Evolutionary conservation across 2,113 vertebrate genomes (phyloP).

Genomic region (human): DNA sequence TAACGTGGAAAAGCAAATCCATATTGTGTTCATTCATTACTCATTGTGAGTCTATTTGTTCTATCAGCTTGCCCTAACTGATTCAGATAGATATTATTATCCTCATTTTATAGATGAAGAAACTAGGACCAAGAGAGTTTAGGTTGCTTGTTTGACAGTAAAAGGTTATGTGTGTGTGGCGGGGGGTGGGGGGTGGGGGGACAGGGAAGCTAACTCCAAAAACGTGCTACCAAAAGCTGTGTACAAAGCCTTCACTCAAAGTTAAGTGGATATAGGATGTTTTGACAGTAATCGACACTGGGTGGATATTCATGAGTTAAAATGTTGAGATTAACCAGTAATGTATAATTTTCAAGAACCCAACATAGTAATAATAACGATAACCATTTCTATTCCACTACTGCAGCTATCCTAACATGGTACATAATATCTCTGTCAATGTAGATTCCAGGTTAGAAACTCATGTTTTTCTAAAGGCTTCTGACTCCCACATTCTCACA

Average conservation of each 20-base stretch:
- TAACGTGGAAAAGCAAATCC: background rate
- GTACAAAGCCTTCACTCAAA: background rate
- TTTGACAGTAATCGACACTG: background rate
- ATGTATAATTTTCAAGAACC: background rate
- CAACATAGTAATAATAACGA: background rate
- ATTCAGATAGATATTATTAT: background rate
- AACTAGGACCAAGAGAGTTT: background rate
- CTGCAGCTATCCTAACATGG: background rate
- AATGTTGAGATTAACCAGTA: background rate
- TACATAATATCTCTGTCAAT: background rate
- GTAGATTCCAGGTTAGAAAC: background rate
- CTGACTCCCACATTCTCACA: background rate
- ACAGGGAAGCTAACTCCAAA: background rate
- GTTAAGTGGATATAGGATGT: background rate
- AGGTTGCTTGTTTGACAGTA: background rate
- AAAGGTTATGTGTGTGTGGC: too few species aligned
- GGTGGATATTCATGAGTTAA: background rate
- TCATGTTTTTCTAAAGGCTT: background rate
- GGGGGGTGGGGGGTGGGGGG: background rate
- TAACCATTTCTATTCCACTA: background rate
- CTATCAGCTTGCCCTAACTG: background rate
- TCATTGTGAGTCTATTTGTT: background rate
- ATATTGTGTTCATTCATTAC: background rate
- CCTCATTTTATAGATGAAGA: background rate
- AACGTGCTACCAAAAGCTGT: background rate